Base-by-base conservation (phyloP, 2,113 vertebrate genomes). In the Menidia beryllina region DNA sequence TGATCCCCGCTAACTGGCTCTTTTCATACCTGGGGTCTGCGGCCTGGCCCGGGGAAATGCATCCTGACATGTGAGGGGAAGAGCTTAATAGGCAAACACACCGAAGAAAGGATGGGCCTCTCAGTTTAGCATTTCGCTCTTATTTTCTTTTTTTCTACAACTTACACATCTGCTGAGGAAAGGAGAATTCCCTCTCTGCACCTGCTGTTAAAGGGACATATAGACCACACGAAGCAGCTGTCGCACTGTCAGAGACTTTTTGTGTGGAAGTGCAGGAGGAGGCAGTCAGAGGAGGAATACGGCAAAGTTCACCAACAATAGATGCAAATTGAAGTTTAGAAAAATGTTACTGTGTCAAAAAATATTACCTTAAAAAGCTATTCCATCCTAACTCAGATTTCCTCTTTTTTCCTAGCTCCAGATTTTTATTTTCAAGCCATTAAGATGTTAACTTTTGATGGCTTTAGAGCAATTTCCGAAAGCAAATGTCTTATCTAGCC, bases 111-210 rank as follows among this genome's bases (percentile, higher is more conserved):
- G 91, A 93, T 88, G 88, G 93, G 86, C 83, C 90, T 87, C 86
- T 71, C 83, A 58, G 79, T 89, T 87, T 85, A 86, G 72, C 86
- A 82, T 87, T 88, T 88, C 60, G 83, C 64, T 79, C 77, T 77
- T 57, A 70, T 91, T 91, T 89, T 78, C n/a, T n/a, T n/a, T 75
- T 75, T 51, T 30, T 43, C 41, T 24, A 49, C 79, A 27, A 70
- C 77, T 87, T 89, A 91, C 91, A 91, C 93, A 94, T 93, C 93
- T 94, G 93, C 88, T 88, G 84, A 86, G 82, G 86, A 88, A 80
- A 84, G 58, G 72, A 79, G 75, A 85, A 68, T 77, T 79, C 70
- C 70, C 67, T 21, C 72, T 73, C 27, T 84, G 89, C 92, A 93
- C 91, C 93, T 93, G 93, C 89, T 84, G 77, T 77, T 82, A 41